A percentile compares a stretch with the other conserved stretches of the same genome.
phyloP scores from a whole-genome alignment of 2,888 invertebrate species.

The Cloeon dipterum region DNA sequence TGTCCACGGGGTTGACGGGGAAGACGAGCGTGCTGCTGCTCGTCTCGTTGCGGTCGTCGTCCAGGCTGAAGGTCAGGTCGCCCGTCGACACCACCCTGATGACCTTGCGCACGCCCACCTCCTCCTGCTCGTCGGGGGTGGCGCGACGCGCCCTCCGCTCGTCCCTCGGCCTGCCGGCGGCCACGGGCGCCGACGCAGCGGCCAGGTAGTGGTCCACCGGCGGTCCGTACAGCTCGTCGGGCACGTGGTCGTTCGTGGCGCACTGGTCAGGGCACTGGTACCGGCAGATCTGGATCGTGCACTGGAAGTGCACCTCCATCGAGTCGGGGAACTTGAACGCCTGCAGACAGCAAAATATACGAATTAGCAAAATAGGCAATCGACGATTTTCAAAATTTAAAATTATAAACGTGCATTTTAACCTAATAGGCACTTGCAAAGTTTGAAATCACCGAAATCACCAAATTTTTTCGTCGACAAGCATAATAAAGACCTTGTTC shows the following conservation, averaged over 20 bases:
- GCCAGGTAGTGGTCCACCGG: conserved; percentile 23
- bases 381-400: too few species aligned
- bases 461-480: too few species aligned
- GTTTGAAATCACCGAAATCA: too few species aligned
- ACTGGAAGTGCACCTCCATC: conserved; percentile 91
- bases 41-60: conserved; percentile 32
- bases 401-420: too few species aligned
- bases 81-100: conserved; percentile 82
- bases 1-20: conserved; percentile 27
- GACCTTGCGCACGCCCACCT: conserved; percentile 70
- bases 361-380: too few species aligned
- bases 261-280: conserved; percentile 87
- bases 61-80: conserved; percentile 62
- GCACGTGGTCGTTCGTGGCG: conserved; percentile 30
- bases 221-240: conserved; percentile 10
- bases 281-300: conserved; percentile 82
- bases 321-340: conserved; percentile 91
- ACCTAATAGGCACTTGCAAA: too few species aligned
- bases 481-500: too few species aligned
- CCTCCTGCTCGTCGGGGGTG: conserved; percentile 38
- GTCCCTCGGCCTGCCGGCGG: conserved; percentile 38
- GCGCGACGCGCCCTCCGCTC: conserved; percentile 46
- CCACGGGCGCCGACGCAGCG: conserved; percentile 36
- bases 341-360: too few species aligned
- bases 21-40: conserved; percentile 38